Evolutionary conservation across 2,888 invertebrate genomes (phyloP).

Genomic region (Mythimna impura): DNA sequence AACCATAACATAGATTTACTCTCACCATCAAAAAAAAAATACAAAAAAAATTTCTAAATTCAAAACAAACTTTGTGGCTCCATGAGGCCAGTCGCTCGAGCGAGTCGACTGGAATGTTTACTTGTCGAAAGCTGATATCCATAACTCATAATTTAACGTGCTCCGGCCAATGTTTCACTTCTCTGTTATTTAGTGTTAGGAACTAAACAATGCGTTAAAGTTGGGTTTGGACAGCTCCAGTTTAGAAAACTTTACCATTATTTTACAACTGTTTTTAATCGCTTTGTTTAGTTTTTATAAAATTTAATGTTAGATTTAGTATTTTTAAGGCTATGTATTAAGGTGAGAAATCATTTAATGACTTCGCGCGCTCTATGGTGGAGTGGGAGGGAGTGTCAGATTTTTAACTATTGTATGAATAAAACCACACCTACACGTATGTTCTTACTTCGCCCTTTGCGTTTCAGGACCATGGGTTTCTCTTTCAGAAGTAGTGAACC

Average conservation of each 20-base stretch:
- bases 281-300: no score
- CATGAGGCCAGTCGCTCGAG: conserved; percentile 5
- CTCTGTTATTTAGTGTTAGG: conserved; percentile 17
- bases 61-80: conserved; percentile 10
- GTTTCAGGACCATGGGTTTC: no score
- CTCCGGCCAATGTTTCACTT: conserved; percentile 31
- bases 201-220: conserved; percentile 1
- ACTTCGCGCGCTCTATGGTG: no score
- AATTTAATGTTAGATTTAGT: no score
- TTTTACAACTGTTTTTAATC: not conserved
- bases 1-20: not conserved
- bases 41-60: not conserved
- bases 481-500: no score
- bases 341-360: no score
- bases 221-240: not conserved
- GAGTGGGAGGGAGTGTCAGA: no score
- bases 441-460: no score
- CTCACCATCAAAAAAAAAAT: not conserved
- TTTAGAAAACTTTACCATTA: not conserved
- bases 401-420: no score
- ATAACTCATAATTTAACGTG: conserved; percentile 50
- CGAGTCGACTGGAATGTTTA: conserved; percentile 26
- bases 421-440: no score
- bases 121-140: conserved; percentile 35
- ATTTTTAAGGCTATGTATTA: no score